Conservation (phyloP, 2,113 vertebrate genomes). For the Silurus meridionalis region DNA sequence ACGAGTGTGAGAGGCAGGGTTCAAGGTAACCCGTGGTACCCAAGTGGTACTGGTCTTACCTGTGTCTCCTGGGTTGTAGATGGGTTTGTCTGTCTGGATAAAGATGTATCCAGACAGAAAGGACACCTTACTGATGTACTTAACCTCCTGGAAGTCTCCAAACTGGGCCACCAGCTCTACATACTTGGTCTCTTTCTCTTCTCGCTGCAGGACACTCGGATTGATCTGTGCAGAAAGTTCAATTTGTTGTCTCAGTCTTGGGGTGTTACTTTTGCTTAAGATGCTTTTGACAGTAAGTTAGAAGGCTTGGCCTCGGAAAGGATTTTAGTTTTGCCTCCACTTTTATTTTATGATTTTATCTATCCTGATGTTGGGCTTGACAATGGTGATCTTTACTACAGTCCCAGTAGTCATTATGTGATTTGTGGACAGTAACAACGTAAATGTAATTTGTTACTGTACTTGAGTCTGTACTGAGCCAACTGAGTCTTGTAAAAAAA, state of each 20-base stretch:
- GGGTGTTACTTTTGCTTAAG: background rate
- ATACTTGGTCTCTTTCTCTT: constrained; percentile 61
- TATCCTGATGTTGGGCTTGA: background rate
- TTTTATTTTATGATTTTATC: no score
- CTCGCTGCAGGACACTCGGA: constrained; percentile 49
- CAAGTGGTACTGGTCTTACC: constrained; percentile 52
- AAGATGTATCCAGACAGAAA: constrained; percentile 74
- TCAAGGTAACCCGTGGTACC: background rate
- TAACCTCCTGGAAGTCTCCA: background rate
- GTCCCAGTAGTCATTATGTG: background rate
- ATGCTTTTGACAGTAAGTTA: background rate
- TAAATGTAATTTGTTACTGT: no score
- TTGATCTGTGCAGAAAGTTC: constrained; percentile 59
- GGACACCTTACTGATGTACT: constrained; percentile 59
- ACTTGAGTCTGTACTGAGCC: no score
- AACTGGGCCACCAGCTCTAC: constrained; percentile 65
- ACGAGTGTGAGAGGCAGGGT: background rate
- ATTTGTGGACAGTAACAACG: background rate
- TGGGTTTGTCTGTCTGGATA: constrained; percentile 75
- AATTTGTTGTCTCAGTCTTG: background rate
- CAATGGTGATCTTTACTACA: background rate
- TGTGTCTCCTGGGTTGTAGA: constrained; percentile 72
- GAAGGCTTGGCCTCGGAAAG: background rate
- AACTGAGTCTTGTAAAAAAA: no score
- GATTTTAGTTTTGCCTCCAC: background rate